Evolutionary conservation across 2,888 invertebrate genomes (phyloP).

Genomic region (Lamproptera curius): DNA sequence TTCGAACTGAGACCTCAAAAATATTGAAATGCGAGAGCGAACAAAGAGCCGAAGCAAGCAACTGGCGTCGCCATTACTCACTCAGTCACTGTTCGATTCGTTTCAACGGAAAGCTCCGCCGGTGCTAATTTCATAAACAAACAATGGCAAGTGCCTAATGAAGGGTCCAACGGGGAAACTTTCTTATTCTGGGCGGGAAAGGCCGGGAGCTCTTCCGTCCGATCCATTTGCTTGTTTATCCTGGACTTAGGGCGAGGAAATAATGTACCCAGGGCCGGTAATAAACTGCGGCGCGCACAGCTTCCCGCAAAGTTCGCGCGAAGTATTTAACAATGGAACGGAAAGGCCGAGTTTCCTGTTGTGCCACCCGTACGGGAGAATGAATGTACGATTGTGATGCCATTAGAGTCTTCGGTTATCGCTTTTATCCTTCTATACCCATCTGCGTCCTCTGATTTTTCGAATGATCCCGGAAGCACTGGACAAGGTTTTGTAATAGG

Average conservation of each 20-base stretch:
- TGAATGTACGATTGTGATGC: neutral
- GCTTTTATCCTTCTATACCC: too few relatives aligned
- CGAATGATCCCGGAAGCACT: too few relatives aligned
- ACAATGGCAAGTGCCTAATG: slow-evolving; percentile 72
- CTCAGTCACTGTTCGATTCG: slow-evolving; percentile 43
- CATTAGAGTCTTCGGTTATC: too few relatives aligned
- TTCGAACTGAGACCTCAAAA: slow-evolving; percentile 26
- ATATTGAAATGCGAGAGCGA: slow-evolving; percentile 32
- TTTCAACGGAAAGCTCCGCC: slow-evolving; percentile 54
- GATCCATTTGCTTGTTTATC: slow-evolving; percentile 73
- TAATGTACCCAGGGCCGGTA: slow-evolving; percentile 27
- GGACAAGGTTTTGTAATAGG: too few relatives aligned
- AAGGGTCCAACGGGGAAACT: slow-evolving; percentile 65
- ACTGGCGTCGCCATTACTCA: slow-evolving; percentile 56
- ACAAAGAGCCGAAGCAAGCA: slow-evolving; percentile 38
- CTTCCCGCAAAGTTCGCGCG: slow-evolving; percentile 17
- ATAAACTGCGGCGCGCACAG: slow-evolving; percentile 20
- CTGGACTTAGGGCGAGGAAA: slow-evolving; percentile 51
- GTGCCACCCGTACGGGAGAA: neutral
- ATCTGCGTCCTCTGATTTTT: too few relatives aligned
- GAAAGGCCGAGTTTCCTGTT: slow-evolving; percentile 9
- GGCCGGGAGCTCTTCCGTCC: slow-evolving; percentile 64
- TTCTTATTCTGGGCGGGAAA: slow-evolving; percentile 63
- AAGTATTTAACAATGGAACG: slow-evolving; percentile 20
- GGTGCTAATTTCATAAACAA: slow-evolving; percentile 73